Conservation (phyloP, 1,140 invertebrate species). For the Maniola jurtina region DNA sequence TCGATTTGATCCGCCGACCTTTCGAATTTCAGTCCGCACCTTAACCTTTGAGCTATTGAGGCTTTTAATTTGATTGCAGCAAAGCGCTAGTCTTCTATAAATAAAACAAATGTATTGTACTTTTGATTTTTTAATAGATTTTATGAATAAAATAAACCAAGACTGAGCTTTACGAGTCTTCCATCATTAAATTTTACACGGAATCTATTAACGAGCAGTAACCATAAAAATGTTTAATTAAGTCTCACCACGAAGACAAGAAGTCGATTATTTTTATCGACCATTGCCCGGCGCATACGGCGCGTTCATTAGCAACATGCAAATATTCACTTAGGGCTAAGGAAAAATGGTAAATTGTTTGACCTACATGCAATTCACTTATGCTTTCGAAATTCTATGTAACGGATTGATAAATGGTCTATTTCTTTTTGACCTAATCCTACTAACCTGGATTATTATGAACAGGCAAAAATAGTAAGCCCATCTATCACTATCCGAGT, state of each 20-base stretch:
- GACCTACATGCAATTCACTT: conserved; percentile 40
- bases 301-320: conserved; percentile 50
- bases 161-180: conserved; percentile 8
- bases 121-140: no score
- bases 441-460: no score
- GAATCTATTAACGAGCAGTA: conserved; percentile 33
- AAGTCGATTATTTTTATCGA: conserved; percentile 44
- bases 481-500: no score
- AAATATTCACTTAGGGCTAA: conserved; percentile 58
- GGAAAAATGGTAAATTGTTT: conserved; percentile 40
- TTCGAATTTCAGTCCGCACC: no score
- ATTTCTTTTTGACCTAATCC: no score
- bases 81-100: no score
- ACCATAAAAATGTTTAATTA: conserved; percentile 46
- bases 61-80: no score
- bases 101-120: no score
- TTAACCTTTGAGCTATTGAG: no score
- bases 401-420: conserved; percentile 4
- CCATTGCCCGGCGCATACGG: conserved; percentile 33
- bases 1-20: no score
- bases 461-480: no score
- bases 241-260: conserved; percentile 40
- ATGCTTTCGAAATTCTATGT: conserved; percentile 13
- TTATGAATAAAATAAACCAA: background rate
- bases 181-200: conserved; percentile 14